Evolutionary conservation across 2,888 invertebrate species (phyloP).

Genomic region (Lepas anatifera): DNA sequence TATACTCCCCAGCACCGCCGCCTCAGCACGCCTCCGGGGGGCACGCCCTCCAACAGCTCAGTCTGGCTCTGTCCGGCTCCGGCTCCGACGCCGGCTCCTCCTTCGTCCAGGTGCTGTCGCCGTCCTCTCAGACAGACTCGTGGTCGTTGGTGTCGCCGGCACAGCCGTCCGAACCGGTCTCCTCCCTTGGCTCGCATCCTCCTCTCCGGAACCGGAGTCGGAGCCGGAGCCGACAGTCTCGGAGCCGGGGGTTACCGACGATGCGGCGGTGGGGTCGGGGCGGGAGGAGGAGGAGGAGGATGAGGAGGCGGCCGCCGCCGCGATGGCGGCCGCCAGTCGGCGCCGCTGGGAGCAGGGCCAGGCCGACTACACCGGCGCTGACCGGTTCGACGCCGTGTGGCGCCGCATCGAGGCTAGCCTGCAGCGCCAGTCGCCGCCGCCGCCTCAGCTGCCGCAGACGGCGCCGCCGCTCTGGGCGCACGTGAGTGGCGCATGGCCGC

Average conservation of each 20-base stretch:
- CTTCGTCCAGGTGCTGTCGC: background rate
- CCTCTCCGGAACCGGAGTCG: too few species aligned
- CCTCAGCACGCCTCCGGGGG: too few species aligned
- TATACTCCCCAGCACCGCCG: background rate
- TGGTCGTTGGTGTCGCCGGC: too few species aligned
- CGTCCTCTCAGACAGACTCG: background rate
- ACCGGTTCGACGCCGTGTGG: conserved; percentile 82
- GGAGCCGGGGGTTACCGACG: too few species aligned
- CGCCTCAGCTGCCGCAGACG: conserved; percentile 9
- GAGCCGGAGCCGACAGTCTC: too few species aligned
- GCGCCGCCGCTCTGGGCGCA: background rate
- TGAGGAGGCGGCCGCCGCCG: background rate
- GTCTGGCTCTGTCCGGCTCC: too few species aligned
- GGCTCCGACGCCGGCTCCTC: background rate
- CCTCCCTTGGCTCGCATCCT: too few species aligned
- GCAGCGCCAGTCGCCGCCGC: background rate
- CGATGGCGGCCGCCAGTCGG: background rate
- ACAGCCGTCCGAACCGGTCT: background rate
- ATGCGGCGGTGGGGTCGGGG: too few species aligned
- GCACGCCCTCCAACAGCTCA: too few species aligned
- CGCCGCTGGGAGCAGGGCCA: conserved; percentile 74
- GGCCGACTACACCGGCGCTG: conserved; percentile 88
- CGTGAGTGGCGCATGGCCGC: background rate
- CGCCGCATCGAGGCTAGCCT: background rate
- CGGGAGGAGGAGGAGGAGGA: too few species aligned